These are phyloP conservation scores for Danionella cerebrum DNA, from an alignment of 2,113 vertebrate species.

Conservation along the genomic window DNA sequence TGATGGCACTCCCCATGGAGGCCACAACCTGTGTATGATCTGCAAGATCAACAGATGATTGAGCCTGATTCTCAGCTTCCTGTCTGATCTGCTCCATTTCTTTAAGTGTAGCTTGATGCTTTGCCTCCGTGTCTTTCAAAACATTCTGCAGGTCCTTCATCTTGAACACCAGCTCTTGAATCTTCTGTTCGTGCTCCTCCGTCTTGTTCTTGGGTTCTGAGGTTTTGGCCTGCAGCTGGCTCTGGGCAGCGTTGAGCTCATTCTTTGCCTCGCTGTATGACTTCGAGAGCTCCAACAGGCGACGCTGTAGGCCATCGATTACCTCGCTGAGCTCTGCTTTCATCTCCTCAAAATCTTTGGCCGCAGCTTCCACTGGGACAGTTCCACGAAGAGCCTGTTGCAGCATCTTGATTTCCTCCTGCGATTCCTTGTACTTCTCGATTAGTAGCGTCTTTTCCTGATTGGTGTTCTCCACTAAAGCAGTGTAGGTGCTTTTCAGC, in stretches of 20 bases:
- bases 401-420: constrained; percentile 82
- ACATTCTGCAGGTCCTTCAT: constrained; percentile 56
- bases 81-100: constrained; percentile 71
- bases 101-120: constrained; percentile 60
- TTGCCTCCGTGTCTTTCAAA: constrained; percentile 66
- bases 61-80: constrained; percentile 74
- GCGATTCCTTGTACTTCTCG: constrained; percentile 78
- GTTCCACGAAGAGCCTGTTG: constrained; percentile 77
- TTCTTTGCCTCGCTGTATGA: constrained; percentile 84
- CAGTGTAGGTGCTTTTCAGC: constrained; percentile 65
- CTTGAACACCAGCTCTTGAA: constrained; percentile 50
- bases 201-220: constrained; percentile 44
- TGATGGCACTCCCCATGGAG: constrained; percentile 70
- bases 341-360: constrained; percentile 75
- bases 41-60: constrained; percentile 68
- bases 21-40: constrained; percentile 81
- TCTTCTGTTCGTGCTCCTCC: constrained; percentile 66
- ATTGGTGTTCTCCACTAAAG: constrained; percentile 68
- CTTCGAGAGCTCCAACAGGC: constrained; percentile 79
- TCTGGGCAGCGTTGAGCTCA: constrained; percentile 70
- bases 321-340: constrained; percentile 69
- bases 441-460: constrained; percentile 72
- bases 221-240: constrained; percentile 49
- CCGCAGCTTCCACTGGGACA: constrained; percentile 63
- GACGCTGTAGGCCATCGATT: constrained; percentile 77